Base-by-base conservation (phyloP, 2,888 invertebrate species). In the Amiota minor region DNA sequence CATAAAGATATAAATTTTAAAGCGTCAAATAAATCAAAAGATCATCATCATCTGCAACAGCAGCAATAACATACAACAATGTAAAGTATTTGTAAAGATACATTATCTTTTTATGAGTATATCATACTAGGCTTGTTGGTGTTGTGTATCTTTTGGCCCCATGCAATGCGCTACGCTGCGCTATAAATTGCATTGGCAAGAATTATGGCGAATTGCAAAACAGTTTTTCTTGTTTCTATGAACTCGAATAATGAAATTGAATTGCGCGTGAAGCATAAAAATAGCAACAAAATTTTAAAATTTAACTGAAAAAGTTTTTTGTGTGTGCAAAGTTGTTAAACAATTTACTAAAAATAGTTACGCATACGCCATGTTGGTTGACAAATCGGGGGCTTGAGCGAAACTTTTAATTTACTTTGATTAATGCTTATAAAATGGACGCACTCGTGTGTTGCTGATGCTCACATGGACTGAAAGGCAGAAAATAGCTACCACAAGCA, bases 301-400 rank as follows among this genome's bases (percentile, higher is more conserved):
- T 55, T 45, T 65, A 46, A 45, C 65, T 56, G 53, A 72, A 35
- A 35, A 3, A 6, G 35, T 35, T 35, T 35, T 3, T 23, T 35
- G 35, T 35, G 23, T 62, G 62, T 35, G 45, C 35, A 62, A 53
- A 68, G 79, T 79, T 78, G 79, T 83, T 79, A 81, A 84, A 76
- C 79, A 84, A 85, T 83, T 83, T 83, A 79, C 83, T 83, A 83
- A 79, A 83, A 85, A 83, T 83, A 83, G 65, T 85, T 83, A 83
- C 86, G 83, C 82, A 83, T 80, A 75, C 86, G 81, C 78, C 74
- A 79, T 80, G 72, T 80, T 72, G 16, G 56, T 59, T 49, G 64
- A 67, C 62, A 16, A 67, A 49, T 20, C 64, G 62, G 35, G 35
- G 35, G 53, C 65, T 70, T 69, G 72, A 49, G n/a, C 53, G 78